Evolutionary conservation across 2,888 invertebrate genomes (phyloP).

Genomic region (Microctonus hyperodae): DNA sequence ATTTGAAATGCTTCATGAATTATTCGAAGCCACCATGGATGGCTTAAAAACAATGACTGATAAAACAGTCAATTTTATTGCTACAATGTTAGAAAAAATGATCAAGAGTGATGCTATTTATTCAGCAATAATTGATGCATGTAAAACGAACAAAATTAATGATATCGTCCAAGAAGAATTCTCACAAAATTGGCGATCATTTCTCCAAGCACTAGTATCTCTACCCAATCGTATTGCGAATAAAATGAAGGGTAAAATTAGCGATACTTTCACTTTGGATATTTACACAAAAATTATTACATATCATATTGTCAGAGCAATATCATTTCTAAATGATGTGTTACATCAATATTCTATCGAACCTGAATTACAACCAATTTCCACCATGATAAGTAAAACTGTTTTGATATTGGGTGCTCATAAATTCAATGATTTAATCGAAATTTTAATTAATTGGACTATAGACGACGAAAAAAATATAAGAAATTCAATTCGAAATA

Average conservation of each 20-base stretch:
- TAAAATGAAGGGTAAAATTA: constrained; percentile 66
- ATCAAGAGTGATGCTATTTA: constrained; percentile 69
- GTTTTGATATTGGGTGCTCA: constrained; percentile 67
- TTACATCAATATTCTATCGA: constrained; percentile 55
- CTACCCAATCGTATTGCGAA: constrained; percentile 78
- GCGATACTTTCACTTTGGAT: constrained; percentile 68
- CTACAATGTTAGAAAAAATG: constrained; percentile 64
- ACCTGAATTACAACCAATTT: constrained; percentile 63
- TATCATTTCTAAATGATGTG: constrained; percentile 69
- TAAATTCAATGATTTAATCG: constrained; percentile 66
- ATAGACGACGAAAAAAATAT: constrained; percentile 43
- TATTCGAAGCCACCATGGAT: constrained; percentile 64
- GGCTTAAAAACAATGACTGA: constrained; percentile 63
- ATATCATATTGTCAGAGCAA: constrained; percentile 68
- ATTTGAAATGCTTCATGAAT: constrained; percentile 60
- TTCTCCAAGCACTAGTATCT: constrained; percentile 71
- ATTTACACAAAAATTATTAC: constrained; percentile 69
- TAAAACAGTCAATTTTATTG: constrained; percentile 58
- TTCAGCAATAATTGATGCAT: constrained; percentile 64
- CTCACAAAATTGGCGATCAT: constrained; percentile 64
- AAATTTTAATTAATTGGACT: constrained; percentile 68
- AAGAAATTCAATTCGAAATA: constrained; percentile 57
- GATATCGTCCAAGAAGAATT: constrained; percentile 45
- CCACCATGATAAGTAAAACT: constrained; percentile 70
- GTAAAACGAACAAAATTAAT: constrained; percentile 43